phyloP scores from a whole-genome alignment of 2,888 invertebrate species.

The Cosmorhoe ocellata region DNA sequence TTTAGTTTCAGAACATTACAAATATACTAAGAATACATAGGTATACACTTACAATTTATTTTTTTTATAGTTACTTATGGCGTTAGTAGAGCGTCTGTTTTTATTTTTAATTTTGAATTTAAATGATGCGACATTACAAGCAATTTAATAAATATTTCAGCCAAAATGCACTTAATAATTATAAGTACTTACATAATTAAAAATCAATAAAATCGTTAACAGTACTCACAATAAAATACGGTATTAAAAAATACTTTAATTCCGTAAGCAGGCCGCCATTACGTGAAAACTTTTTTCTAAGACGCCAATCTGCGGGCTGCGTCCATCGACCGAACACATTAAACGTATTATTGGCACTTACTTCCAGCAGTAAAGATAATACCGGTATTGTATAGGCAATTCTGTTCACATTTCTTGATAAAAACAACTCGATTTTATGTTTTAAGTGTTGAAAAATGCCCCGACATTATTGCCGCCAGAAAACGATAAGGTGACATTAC shows the following conservation, averaged over 20 bases:
- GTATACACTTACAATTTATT: not conserved
- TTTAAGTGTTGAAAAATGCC: constrained; percentile 68
- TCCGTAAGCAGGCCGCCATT: constrained; percentile 44
- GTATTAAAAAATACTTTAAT: constrained; percentile 31
- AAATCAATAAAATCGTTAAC: not conserved
- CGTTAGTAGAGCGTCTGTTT: too few species aligned
- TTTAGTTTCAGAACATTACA: constrained; percentile 9
- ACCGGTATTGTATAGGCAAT: constrained; percentile 69
- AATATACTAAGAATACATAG: not conserved
- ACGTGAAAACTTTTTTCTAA: constrained; percentile 52
- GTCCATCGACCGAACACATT: constrained; percentile 50
- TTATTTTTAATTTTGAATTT: too few species aligned
- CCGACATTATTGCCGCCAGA: constrained; percentile 53
- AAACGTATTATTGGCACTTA: constrained; percentile 76
- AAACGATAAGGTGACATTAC: constrained; percentile 56
- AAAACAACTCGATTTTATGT: constrained; percentile 69
- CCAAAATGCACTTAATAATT: not conserved
- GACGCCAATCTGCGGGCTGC: constrained; percentile 57
- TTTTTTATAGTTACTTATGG: not conserved
- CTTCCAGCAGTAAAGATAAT: constrained; percentile 71
- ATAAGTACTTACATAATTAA: not conserved
- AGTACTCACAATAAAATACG: constrained; percentile 10
- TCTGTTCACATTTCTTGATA: constrained; percentile 71
- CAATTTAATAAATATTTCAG: not conserved
- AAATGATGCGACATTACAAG: too few species aligned